Percentiles rank a stretch among this genome's conserved stretches.
These are phyloP conservation scores for Leucoraja ocellata DNA, from an alignment of 2,797 vertebrate genomes.

Conservation along the genomic window DNA sequence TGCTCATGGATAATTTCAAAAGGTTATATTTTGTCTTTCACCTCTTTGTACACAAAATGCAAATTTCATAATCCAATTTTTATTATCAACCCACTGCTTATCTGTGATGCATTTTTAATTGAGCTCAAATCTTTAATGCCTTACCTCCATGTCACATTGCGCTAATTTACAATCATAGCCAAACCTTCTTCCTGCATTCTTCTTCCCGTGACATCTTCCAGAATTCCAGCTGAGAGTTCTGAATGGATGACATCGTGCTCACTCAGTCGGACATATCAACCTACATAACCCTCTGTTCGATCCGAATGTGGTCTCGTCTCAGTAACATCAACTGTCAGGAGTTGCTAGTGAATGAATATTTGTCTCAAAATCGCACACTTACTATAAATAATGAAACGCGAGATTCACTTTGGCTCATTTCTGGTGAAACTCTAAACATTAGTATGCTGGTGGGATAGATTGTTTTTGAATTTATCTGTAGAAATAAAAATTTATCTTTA, in stretches of 20 bases:
- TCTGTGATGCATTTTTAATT: not conserved
- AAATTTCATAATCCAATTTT: not conserved
- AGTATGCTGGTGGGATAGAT: not conserved
- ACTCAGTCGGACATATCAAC: not conserved
- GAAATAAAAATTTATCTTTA: not conserved
- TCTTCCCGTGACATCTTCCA: not conserved
- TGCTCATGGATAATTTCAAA: not conserved
- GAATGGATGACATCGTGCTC: not conserved
- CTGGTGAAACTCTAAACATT: not conserved
- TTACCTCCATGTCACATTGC: not conserved
- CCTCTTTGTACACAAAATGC: not conserved
- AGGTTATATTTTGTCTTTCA: not conserved
- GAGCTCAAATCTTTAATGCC: not conserved
- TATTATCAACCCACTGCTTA: not conserved
- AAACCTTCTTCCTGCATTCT: not conserved
- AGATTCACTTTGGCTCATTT: not conserved
- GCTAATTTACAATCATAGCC: not conserved
- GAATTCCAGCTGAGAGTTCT: not conserved
- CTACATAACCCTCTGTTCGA: not conserved
- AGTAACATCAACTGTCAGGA: not conserved
- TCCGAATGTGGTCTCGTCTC: not conserved
- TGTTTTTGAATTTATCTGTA: not conserved
- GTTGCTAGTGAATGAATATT: not conserved
- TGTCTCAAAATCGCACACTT: not conserved
- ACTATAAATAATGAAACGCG: not conserved